phyloP scores from a whole-genome alignment of 2,888 invertebrate genomes.

The Malthinus seriepunctatus region DNA sequence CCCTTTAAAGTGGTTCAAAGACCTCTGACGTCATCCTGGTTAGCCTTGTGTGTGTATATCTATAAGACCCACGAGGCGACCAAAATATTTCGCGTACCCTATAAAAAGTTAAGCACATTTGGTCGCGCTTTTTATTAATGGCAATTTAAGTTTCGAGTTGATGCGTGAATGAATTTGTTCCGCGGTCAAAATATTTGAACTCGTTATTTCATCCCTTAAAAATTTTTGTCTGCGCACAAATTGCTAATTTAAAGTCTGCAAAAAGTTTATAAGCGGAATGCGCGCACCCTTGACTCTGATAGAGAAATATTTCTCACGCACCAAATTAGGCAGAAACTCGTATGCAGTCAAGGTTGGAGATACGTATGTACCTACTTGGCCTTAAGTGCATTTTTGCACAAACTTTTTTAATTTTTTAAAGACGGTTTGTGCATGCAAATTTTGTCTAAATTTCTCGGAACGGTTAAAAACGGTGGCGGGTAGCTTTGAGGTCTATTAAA shows the following conservation, averaged over 20 bases:
- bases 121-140: constrained; percentile 39
- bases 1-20: constrained; percentile 43
- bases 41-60: constrained; percentile 37
- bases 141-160: constrained; percentile 36
- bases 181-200: constrained; percentile 21
- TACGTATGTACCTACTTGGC: not conserved
- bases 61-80: constrained; percentile 33
- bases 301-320: constrained; percentile 48
- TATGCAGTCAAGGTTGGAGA: constrained; percentile 13
- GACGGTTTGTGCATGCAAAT: constrained; percentile 3
- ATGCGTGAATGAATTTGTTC: constrained; percentile 40
- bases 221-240: not conserved
- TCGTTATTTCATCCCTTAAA: not conserved
- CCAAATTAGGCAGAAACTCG: constrained; percentile 39
- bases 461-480: constrained; percentile 2
- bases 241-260: constrained; percentile 3
- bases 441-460: constrained; percentile 1
- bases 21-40: constrained; percentile 45
- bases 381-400: constrained; percentile 3
- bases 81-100: constrained; percentile 38
- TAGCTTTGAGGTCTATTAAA: constrained; percentile 8
- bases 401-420: constrained; percentile 3
- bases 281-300: constrained; percentile 32
- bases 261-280: constrained; percentile 38
- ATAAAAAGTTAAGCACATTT: constrained; percentile 34